Percentiles rank a stretch among this genome's conserved stretches.
These are phyloP conservation scores for Eonycteris spelaea DNA, from an alignment of 2,113 vertebrate genomes.

Conservation along the genomic window DNA sequence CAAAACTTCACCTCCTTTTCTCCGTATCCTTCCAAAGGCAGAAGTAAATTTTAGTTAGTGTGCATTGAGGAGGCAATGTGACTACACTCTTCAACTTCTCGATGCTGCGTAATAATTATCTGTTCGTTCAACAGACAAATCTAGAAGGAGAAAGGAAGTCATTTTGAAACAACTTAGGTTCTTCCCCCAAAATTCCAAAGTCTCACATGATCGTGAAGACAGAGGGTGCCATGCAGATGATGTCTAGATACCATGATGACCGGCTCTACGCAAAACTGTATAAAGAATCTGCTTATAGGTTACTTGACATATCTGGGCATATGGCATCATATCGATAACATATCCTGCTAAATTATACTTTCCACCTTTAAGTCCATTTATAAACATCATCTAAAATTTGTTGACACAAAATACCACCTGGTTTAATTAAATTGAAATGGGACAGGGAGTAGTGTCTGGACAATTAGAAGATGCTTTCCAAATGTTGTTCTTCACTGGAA, in stretches of 20 bases:
- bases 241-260: neutral
- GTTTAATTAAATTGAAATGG: constrained; percentile 67
- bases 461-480: constrained; percentile 75
- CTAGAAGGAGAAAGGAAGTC: neutral
- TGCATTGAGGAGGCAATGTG: neutral
- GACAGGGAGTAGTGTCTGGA: constrained; percentile 36
- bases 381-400: constrained; percentile 51
- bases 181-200: neutral
- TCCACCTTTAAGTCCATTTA: constrained; percentile 51
- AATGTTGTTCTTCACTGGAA: constrained; percentile 80
- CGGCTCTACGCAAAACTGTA: neutral
- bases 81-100: neutral
- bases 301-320: neutral
- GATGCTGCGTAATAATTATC: neutral
- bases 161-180: neutral
- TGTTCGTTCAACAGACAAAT: neutral
- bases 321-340: neutral
- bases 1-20: neutral
- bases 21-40: neutral
- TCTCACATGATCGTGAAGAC: neutral
- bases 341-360: constrained; percentile 26
- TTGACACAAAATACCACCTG: constrained; percentile 52
- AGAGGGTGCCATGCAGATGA: neutral
- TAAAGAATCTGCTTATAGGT: neutral
- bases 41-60: neutral